A percentile compares a stretch with the other conserved stretches of the same genome.
Evolutionary conservation across 1,140 invertebrate species (phyloP).

Genomic region (Caenorhabditis briggsae): DNA sequence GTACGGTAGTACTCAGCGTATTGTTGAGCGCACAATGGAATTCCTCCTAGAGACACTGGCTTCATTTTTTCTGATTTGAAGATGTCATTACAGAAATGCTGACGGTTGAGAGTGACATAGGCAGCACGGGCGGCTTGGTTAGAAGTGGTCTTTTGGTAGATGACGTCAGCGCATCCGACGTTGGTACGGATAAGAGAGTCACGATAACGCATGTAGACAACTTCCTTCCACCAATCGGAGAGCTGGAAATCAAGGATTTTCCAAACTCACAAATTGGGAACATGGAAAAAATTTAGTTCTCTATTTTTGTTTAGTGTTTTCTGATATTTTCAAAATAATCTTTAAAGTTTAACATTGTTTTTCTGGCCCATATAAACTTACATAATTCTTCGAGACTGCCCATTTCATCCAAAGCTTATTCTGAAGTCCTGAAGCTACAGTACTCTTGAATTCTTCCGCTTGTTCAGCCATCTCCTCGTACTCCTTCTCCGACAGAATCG

Average conservation of each 20-base stretch:
- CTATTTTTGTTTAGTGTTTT: too few species aligned
- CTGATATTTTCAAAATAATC: too few species aligned
- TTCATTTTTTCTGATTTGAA: conserved; percentile 66
- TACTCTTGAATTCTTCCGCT: conserved; percentile 89
- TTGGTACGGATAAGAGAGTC: conserved; percentile 68
- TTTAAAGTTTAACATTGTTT: too few species aligned
- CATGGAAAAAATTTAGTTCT: too few species aligned
- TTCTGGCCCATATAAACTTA: too few species aligned
- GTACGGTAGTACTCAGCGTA: conserved; percentile 68
- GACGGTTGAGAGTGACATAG: conserved; percentile 63
- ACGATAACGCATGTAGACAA: conserved; percentile 71
- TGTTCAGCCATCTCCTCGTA: conserved; percentile 87
- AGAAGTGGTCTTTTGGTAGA: conserved; percentile 66
- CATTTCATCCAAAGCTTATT: conserved; percentile 91
- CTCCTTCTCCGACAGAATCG: conserved; percentile 86
- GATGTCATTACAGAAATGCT: conserved; percentile 67
- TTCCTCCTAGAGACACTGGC: conserved; percentile 67
- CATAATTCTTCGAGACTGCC: conserved; percentile 68
- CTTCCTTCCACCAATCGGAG: conserved; percentile 71
- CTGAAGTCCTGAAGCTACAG: conserved; percentile 90
- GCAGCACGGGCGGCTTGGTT: conserved; percentile 70
- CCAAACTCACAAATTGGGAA: background rate
- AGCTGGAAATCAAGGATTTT: background rate
- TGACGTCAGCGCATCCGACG: conserved; percentile 68
- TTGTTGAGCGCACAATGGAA: conserved; percentile 68